Conservation (phyloP, 2,797 vertebrate species). For the Echeneis naucrates region DNA sequence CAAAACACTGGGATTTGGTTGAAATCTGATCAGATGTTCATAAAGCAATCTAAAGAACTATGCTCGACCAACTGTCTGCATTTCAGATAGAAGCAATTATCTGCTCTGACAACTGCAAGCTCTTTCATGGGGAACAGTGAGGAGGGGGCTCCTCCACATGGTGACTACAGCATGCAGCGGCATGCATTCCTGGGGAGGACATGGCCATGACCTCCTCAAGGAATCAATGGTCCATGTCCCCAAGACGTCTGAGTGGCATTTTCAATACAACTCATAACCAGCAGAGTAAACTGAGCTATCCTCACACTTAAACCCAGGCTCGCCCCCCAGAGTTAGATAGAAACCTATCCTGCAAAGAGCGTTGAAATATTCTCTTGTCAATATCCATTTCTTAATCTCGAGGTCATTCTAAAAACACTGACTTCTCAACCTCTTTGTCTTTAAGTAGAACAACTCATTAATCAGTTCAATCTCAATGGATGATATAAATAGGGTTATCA, state of each 20-base stretch:
- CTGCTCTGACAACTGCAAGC: conserved; percentile 71
- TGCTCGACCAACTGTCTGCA: conserved; percentile 45
- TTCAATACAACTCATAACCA: conserved; percentile 16
- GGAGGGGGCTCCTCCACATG: conserved; percentile 63
- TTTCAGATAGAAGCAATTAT: conserved; percentile 63
- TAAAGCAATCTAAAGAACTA: conserved; percentile 43
- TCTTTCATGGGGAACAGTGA: conserved; percentile 44
- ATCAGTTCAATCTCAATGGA: conserved; percentile 71
- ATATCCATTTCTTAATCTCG: conserved; percentile 54
- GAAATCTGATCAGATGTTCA: conserved; percentile 55
- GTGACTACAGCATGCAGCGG: conserved; percentile 67
- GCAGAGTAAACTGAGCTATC: conserved; percentile 21
- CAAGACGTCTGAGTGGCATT: conserved; percentile 24
- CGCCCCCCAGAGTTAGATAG: neutral
- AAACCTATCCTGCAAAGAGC: conserved; percentile 9
- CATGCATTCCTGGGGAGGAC: conserved; percentile 65
- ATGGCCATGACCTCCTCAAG: conserved; percentile 63
- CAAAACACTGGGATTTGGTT: conserved; percentile 36
- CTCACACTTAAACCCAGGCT: conserved; percentile 16
- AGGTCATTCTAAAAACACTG: conserved; percentile 72
- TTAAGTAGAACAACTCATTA: conserved; percentile 72
- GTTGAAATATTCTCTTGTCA: conserved; percentile 20
- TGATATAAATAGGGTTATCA: conserved; percentile 70
- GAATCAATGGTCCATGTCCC: conserved; percentile 36
- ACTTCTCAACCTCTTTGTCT: conserved; percentile 66